Evolutionary conservation across 2,797 vertebrate genomes (phyloP).

Genomic region (Propithecus perrieri): DNA sequence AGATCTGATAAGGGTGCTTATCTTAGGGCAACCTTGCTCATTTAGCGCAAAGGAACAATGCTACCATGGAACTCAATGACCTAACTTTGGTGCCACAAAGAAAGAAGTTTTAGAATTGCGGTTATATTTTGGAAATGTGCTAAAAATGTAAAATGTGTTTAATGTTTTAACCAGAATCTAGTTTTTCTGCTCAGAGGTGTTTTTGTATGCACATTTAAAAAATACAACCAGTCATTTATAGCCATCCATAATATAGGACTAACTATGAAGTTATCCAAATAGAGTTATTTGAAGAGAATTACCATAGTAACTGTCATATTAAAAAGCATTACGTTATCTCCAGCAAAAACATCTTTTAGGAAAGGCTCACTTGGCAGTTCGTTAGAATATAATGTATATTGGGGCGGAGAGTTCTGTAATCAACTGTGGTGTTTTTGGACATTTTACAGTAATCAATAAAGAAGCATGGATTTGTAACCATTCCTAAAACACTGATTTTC

Average conservation of each 20-base stretch:
- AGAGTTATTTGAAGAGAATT: constrained; percentile 55
- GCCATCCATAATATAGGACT: neutral
- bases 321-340: constrained; percentile 48
- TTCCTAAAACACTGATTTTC: neutral
- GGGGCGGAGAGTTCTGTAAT: neutral
- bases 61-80: neutral
- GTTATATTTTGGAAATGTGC: constrained; percentile 31
- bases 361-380: constrained; percentile 49
- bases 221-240: constrained; percentile 4
- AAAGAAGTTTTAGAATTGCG: neutral
- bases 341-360: constrained; percentile 57
- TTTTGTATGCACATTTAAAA: constrained; percentile 36
- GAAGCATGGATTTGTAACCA: neutral
- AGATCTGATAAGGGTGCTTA: constrained; percentile 53
- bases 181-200: constrained; percentile 22
- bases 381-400: neutral
- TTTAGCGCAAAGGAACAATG: constrained; percentile 65
- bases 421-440: constrained; percentile 44
- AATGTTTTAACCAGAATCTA: constrained; percentile 35
- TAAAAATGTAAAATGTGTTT: constrained; percentile 10
- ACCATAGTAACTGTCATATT: constrained; percentile 52
- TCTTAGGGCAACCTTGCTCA: constrained; percentile 39
- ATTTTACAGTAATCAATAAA: constrained; percentile 45
- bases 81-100: neutral
- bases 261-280: constrained; percentile 36